phyloP scores from a whole-genome alignment of 2,797 vertebrate genomes.

The Propithecus deckenii region DNA sequence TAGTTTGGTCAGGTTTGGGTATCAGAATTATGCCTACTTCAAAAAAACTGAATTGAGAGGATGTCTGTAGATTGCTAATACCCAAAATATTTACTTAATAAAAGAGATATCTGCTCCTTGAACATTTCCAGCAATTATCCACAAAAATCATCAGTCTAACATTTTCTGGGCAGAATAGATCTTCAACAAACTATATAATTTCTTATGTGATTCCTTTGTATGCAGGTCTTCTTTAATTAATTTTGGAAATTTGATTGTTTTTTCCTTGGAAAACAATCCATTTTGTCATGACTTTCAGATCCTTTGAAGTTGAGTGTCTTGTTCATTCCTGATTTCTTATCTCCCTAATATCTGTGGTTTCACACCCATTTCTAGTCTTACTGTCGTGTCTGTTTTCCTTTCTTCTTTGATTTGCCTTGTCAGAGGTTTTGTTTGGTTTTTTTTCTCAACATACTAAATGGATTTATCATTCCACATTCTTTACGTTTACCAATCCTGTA shows the following conservation, averaged over 20 bases:
- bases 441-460: not conserved
- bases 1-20: not conserved
- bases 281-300: not conserved
- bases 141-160: not conserved
- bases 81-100: not conserved
- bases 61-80: not conserved
- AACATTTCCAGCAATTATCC: not conserved
- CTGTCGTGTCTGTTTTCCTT: not conserved
- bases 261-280: not conserved
- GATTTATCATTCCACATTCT: not conserved
- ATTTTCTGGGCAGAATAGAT: not conserved
- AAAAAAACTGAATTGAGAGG: not conserved
- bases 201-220: not conserved
- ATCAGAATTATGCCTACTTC: not conserved
- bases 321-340: not conserved
- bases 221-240: not conserved
- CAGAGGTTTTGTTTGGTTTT: not conserved
- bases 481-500: not conserved
- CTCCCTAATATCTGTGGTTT: not conserved
- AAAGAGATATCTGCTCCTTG: not conserved
- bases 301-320: not conserved
- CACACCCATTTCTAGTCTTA: not conserved
- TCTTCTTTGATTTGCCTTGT: not conserved
- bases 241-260: not conserved
- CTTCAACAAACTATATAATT: not conserved